phyloP scores from a whole-genome alignment of 1,140 invertebrate species.

The Psix sp. region DNA sequence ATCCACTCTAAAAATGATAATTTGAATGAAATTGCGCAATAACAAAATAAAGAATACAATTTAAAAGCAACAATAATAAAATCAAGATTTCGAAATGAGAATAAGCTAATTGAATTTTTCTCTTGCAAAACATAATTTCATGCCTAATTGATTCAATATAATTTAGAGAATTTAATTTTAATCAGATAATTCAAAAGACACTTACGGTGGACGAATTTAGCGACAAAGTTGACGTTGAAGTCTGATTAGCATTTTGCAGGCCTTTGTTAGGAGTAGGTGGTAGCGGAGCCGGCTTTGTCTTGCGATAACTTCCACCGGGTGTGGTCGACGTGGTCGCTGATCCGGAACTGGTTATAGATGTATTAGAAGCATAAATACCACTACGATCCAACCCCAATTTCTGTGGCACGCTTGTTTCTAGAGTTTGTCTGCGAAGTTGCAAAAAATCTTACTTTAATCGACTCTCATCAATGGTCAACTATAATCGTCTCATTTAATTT shows the following conservation, averaged over 20 bases:
- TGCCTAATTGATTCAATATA: neutral
- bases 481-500: conserved; percentile 32
- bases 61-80: no score
- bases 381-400: conserved; percentile 61
- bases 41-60: no score
- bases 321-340: conserved; percentile 65
- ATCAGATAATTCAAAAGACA: conserved; percentile 66
- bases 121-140: no score
- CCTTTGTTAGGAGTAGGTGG: conserved; percentile 77
- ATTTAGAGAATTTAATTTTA: neutral
- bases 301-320: conserved; percentile 73
- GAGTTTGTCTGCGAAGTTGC: conserved; percentile 55
- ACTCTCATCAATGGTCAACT: conserved; percentile 33
- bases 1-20: conserved; percentile 68
- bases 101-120: no score
- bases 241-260: conserved; percentile 61
- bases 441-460: conserved; percentile 19
- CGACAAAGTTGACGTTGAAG: conserved; percentile 25
- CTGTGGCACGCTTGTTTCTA: conserved; percentile 38
- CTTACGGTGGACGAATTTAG: conserved; percentile 68
- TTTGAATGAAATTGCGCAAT: conserved; percentile 14
- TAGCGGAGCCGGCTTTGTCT: conserved; percentile 83
- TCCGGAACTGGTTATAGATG: conserved; percentile 69
- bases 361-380: conserved; percentile 67
- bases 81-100: no score